A percentile compares a stretch with the other conserved stretches of the same genome.
These are phyloP conservation scores for Drosophila tanythrix DNA, from an alignment of 2,888 invertebrate genomes.

Conservation along the genomic window DNA sequence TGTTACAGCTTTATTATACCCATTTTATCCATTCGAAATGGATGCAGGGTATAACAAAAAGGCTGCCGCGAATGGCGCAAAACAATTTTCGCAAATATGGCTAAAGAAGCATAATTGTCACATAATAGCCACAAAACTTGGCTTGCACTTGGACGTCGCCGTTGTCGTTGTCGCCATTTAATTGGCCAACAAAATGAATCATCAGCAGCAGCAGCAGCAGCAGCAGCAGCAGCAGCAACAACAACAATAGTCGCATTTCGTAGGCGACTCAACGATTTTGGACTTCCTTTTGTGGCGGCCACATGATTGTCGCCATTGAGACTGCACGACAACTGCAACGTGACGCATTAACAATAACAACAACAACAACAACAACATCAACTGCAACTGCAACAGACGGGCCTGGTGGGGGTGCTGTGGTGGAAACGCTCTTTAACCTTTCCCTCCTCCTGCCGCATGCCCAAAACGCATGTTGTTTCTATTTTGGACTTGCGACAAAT, in stretches of 20 bases:
- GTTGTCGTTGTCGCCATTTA: constrained; percentile 26
- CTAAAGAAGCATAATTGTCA: constrained; percentile 57
- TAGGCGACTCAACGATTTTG: constrained; percentile 55
- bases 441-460: not conserved
- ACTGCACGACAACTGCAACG: constrained; percentile 60
- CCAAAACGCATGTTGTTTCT: constrained; percentile 21
- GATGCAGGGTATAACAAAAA: not conserved
- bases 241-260: constrained; percentile 46
- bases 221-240: constrained; percentile 16
- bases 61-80: constrained; percentile 8
- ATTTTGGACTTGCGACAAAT: constrained; percentile 46
- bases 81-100: constrained; percentile 39
- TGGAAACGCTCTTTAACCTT: constrained; percentile 48
- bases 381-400: not conserved
- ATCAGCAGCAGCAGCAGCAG: constrained; percentile 30
- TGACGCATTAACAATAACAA: constrained; percentile 42
- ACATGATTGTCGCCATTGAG: constrained; percentile 62
- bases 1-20: not conserved
- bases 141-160: constrained; percentile 29
- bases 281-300: constrained; percentile 57
- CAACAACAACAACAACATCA: constrained; percentile 16
- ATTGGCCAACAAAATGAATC: constrained; percentile 53
- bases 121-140: constrained; percentile 47
- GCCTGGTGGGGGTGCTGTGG: not conserved
- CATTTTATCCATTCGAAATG: not conserved